Percentiles rank a stretch among this genome's conserved stretches.
Conservation (phyloP, 2,888 invertebrate genomes). For the Tuberolachnus salignus region DNA sequence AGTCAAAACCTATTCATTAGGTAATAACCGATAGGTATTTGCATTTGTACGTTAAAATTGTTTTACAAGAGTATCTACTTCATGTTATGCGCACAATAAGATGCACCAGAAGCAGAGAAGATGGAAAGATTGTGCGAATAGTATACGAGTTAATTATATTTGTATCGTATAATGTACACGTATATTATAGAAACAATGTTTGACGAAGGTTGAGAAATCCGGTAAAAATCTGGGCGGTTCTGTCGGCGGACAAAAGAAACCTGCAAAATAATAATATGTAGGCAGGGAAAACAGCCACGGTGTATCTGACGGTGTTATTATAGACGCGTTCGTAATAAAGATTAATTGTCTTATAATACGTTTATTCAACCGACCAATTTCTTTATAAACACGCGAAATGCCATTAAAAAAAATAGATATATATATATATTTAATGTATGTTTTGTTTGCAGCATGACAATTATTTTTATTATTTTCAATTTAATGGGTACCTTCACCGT, state of each 20-base stretch:
- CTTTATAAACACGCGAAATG: constrained; percentile 18
- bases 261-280: constrained; percentile 22
- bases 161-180: constrained; percentile 38
- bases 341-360: constrained; percentile 41
- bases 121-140: constrained; percentile 29
- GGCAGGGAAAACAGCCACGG: not conserved
- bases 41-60: not conserved
- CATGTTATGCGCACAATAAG: not conserved
- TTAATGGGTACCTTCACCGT: not conserved
- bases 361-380: constrained; percentile 37
- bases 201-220: constrained; percentile 35
- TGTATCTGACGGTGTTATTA: not conserved
- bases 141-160: constrained; percentile 47
- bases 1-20: no score
- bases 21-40: no score
- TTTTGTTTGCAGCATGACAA: constrained; percentile 18
- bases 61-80: not conserved
- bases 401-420: not conserved
- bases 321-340: constrained; percentile 21
- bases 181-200: constrained; percentile 24
- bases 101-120: not conserved
- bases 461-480: constrained; percentile 4
- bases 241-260: constrained; percentile 33
- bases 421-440: not conserved
- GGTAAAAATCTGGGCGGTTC: not conserved